Base-by-base conservation (phyloP, 2,888 invertebrate species). In the Gibbula magus region DNA sequence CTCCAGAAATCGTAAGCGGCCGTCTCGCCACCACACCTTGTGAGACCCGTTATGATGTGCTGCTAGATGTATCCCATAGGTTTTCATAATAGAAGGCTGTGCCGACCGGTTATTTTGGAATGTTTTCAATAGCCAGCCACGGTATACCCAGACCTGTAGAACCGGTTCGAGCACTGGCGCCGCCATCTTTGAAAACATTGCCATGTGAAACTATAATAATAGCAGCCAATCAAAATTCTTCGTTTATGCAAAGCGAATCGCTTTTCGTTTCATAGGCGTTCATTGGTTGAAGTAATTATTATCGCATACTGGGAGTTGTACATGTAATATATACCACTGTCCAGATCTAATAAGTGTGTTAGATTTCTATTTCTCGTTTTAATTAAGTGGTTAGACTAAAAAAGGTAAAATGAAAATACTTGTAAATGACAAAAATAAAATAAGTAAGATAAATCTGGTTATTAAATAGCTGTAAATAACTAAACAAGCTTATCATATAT, bases 161-260 rank as follows among this genome's bases (percentile, higher is more conserved):
- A 84, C 84, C 83, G 84, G 84, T 84, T 84, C 66, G 80, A 73
- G 79, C 29, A 67, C 78, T 29, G 51, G n/a, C 52, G 25, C 74
- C n/a, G 75, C 81, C 80, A 82, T 81, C 84, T 82, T 84, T 78
- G 80, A 79, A 84, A 78, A 82, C 35, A 73, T 79, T 79, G 82
- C 84, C 83, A 81, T 70, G 77, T 70, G 79, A 82, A 75, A 74
- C 70, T 45, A 56, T 82, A 80, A 67, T 74, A 75, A 79, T 83
- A 84, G 79, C 61, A 53, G 73, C 84, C 84, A 84, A 84, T 84
- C 79, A 75, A 54, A 74, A 66, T 16, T 7, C 18, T 25, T 61
- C 29, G 25, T 29, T 29, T 22, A 18, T 29, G 61, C 22, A 22
- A 61, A 61, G 61, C 61, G 22, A 61, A 16, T 22, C 61, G 10